These are phyloP conservation scores for Gymnothorax reevesii DNA, from an alignment of 2,797 vertebrate species.

Conservation along the genomic window DNA sequence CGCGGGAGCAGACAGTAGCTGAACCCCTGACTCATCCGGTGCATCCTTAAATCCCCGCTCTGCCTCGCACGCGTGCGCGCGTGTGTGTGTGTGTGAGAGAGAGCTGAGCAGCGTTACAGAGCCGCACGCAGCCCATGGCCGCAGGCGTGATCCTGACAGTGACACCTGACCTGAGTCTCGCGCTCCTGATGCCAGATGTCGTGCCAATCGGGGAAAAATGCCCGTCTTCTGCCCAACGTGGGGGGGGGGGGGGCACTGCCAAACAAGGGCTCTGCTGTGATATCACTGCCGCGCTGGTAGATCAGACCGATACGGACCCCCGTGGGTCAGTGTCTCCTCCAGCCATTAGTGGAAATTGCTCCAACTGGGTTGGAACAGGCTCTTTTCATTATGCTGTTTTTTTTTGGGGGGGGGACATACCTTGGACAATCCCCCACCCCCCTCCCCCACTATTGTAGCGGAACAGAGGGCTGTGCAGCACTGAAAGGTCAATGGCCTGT, in stretches of 20 bases:
- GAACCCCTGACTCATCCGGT: not conserved
- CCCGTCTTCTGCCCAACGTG: not conserved
- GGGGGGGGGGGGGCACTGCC: not conserved
- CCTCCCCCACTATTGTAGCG: constrained; percentile 31
- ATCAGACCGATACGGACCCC: constrained; percentile 24
- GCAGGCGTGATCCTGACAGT: not conserved
- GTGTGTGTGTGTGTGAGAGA: too few species aligned
- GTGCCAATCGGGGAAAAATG: constrained; percentile 32
- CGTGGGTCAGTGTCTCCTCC: constrained; percentile 27
- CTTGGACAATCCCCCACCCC: not conserved
- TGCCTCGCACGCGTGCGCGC: not conserved
- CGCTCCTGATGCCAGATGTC: not conserved
- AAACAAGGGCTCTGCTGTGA: not conserved
- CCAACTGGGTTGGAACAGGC: not conserved
- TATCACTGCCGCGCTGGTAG: constrained; percentile 22
- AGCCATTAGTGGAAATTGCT: constrained; percentile 40
- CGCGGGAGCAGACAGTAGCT: not conserved
- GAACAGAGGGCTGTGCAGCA: constrained; percentile 29
- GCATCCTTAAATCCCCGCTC: not conserved
- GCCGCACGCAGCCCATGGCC: not conserved
- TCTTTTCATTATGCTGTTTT: constrained; percentile 26
- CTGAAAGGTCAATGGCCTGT: constrained; percentile 57
- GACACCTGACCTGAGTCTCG: not conserved
- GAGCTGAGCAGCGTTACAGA: not conserved
- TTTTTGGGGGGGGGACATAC: constrained; percentile 8